Percentiles rank a stretch among this genome's conserved stretches.
Evolutionary conservation across 2,113 vertebrate genomes (phyloP).

Genomic region (pig (Sus scrofa)): T2T-Sscrofa CM000817.6:54767501-54768000

Average conservation of each 20-base stretch:
- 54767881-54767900: not conserved
- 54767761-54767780: not conserved
- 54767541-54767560: too few relatives aligned
- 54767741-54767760: not conserved
- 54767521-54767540: too few relatives aligned
- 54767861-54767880: not conserved
- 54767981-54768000: not conserved
- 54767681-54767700: not conserved
- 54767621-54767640: too few relatives aligned
- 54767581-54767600: too few relatives aligned
- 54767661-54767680: not conserved
- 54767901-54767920: too few relatives aligned
- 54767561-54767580: too few relatives aligned
- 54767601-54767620: too few relatives aligned
- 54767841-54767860: not conserved
- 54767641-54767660: too few relatives aligned
- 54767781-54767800: not conserved
- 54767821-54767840: not conserved
- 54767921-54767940: not conserved
- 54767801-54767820: not conserved
- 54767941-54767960: not conserved
- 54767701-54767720: not conserved
- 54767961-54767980: not conserved
- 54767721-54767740: not conserved
- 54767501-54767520: too few relatives aligned